Conservation (phyloP, 2,888 invertebrate species). For the Hypomecis punctinalis region DNA sequence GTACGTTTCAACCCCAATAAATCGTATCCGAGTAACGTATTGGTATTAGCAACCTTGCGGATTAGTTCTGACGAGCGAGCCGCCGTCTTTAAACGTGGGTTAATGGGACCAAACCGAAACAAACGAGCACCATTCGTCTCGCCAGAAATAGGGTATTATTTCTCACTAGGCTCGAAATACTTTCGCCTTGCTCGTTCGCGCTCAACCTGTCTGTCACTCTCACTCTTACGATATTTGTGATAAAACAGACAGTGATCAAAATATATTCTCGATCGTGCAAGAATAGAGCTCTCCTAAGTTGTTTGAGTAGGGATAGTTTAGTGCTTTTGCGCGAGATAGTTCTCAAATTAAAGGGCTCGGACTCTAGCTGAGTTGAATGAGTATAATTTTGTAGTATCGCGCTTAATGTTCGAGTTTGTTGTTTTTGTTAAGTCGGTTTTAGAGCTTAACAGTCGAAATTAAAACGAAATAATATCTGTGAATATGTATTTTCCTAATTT, state of each 20-base stretch:
- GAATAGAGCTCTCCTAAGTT: conserved; percentile 12
- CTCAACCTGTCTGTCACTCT: background rate
- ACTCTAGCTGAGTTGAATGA: background rate
- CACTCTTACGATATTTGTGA: background rate
- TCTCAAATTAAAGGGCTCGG: conserved; percentile 4
- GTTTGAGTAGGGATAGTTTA: conserved; percentile 11
- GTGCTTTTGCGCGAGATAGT: conserved; percentile 11
- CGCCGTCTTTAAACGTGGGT: conserved; percentile 65
- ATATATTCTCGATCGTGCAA: too few relatives aligned
- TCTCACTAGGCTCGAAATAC: conserved; percentile 29
- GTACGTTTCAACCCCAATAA: conserved; percentile 60
- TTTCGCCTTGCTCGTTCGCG: background rate
- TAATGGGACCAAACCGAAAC: conserved; percentile 74
- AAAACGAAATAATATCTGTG: too few relatives aligned
- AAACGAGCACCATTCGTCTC: conserved; percentile 70
- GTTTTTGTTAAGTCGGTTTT: background rate
- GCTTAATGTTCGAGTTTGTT: background rate
- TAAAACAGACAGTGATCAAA: background rate
- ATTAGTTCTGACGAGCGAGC: conserved; percentile 60
- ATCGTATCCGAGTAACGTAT: conserved; percentile 57
- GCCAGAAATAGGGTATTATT: conserved; percentile 38
- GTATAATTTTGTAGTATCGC: background rate
- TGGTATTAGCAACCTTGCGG: conserved; percentile 52
- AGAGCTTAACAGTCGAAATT: too few relatives aligned
- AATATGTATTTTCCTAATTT: too few relatives aligned